Conservation (phyloP, 2,888 invertebrate genomes). For the Ectobius pallidus region DNA sequence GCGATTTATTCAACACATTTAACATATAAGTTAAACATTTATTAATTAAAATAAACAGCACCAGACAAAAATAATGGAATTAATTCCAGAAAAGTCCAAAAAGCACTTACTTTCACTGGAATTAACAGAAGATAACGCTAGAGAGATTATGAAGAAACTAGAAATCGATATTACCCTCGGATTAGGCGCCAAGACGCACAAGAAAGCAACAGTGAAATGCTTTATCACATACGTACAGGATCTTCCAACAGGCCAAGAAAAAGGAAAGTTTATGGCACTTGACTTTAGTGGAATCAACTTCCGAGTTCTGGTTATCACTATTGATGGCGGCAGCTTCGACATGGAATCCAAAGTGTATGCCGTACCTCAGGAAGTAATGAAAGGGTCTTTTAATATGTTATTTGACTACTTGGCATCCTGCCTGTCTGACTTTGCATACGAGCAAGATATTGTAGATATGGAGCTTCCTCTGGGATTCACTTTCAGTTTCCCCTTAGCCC, state of each 20-base stretch:
- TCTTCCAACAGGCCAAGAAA: conserved; percentile 91
- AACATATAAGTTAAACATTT: too few species aligned
- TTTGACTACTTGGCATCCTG: conserved; percentile 68
- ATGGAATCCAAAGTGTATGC: conserved; percentile 98
- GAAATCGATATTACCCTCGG: conserved; percentile 80
- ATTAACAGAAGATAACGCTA: neutral
- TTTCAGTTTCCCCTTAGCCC: conserved; percentile 65
- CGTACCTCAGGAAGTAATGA: conserved; percentile 92
- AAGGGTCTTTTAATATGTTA: conserved; percentile 76
- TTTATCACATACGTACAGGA: conserved; percentile 95
- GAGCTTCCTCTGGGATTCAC: conserved; percentile 66
- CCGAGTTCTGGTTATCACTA: conserved; percentile 89
- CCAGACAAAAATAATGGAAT: too few species aligned
- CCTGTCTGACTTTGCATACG: conserved; percentile 60
- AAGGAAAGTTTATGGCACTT: conserved; percentile 92
- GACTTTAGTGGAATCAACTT: conserved; percentile 99
- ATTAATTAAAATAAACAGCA: too few species aligned
- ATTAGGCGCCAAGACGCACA: conserved; percentile 76
- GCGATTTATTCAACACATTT: too few species aligned
- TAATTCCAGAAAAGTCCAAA: too few species aligned
- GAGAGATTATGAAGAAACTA: conserved; percentile 69
- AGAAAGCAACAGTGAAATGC: conserved; percentile 85
- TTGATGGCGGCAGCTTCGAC: conserved; percentile 77
- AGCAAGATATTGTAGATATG: conserved; percentile 54
- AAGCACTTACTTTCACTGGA: too few species aligned